Evolutionary conservation across 2,113 vertebrate species (phyloP), one percentile per base, ranked within the genome.

Genomic region (Oncorhynchus keta): DNA sequence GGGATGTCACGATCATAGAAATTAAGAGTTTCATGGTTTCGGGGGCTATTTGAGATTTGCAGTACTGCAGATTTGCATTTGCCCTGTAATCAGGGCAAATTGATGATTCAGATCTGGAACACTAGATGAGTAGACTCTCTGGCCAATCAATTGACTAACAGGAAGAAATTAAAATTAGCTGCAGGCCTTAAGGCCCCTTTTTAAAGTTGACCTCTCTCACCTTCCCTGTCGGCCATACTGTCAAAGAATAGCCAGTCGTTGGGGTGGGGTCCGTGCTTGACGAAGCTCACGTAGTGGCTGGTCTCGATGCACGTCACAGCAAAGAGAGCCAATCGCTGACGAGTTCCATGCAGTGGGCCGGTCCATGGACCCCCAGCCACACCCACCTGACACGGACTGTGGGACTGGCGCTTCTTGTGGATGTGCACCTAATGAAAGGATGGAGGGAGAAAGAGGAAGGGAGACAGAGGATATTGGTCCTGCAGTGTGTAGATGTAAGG

Each of bases 171-270:
- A 35, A 35, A 35, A 12, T 9, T 12, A 45, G 39, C 14, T 55
- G 16, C 51, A 45, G 39, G 39, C 39, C 9, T 45, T 45, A 55
- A 1, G 30, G 16, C 8, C 35, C 28, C 8, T 61, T 61, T 18
- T 72, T 18, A 11, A 72, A n/a, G 14, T 7, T 26, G 9, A 13
- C 22, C 48, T 12, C 0, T n/a, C 78, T 91, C 76, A 96, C 95
- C 95, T 85, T 95, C 91, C 8, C 95, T 82, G 76, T 96, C 95
- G 0, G 95, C 95, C 95, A 96, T 96, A 70, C 95, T 96, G 91
- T 96, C 95, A 12, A 95, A 96, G 76, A 96, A 95, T 32, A 94
- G 92, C 95, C 95, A 96, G 75, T 94, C 90, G 0, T 87, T 76
- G 49, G 82, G 26, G 1, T 70, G 81, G 0, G 93, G 89, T 1